Percentiles rank a stretch among this genome's conserved stretches.
Conservation (phyloP, 2,113 vertebrate species). For the Serinus canaria region DNA sequence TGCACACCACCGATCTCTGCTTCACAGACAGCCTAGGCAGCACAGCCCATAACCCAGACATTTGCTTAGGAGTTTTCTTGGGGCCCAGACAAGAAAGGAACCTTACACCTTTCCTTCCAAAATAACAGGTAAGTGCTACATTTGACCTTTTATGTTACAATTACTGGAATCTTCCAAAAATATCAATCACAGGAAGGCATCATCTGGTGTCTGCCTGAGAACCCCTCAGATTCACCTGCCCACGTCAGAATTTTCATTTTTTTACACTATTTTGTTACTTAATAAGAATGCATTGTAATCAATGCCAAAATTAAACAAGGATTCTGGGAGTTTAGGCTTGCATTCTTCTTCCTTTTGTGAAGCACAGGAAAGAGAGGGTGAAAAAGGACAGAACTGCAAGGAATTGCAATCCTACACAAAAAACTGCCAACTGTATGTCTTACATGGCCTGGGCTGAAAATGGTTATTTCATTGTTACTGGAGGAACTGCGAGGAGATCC, state of each 20-base stretch:
- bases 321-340: background rate
- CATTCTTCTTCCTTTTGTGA: background rate
- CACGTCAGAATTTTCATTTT: background rate
- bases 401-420: background rate
- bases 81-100: background rate
- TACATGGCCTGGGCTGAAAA: background rate
- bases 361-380: background rate
- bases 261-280: background rate
- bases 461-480: constrained; percentile 13
- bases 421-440: background rate
- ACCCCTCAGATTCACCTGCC: background rate
- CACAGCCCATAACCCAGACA: background rate
- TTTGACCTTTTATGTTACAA: background rate
- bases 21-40: background rate
- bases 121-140: background rate
- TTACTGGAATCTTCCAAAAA: background rate
- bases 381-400: background rate
- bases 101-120: background rate
- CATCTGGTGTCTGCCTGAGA: background rate
- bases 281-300: background rate
- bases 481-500: constrained; percentile 1
- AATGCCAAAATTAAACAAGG: background rate
- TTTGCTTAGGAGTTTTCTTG: background rate
- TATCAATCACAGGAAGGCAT: background rate
- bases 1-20: background rate